A percentile compares a stretch with the other conserved stretches of the same genome.
Conservation (phyloP, 2,113 vertebrate genomes). For the Sula dactylatra region DNA sequence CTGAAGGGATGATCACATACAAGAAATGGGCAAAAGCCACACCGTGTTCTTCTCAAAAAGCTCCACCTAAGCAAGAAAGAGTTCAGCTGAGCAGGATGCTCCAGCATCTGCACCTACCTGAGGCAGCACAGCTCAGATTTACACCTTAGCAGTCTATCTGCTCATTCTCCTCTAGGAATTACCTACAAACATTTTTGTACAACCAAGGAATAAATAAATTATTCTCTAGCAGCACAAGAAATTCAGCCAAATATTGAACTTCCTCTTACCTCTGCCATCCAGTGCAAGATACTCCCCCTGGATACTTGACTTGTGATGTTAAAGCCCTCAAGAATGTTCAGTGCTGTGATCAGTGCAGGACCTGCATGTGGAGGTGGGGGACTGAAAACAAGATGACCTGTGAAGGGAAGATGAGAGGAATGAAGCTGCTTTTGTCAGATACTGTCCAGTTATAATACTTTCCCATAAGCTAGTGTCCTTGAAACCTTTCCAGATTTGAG, state of each 20-base stretch:
- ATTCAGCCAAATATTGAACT: not conserved
- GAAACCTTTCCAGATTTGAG: not conserved
- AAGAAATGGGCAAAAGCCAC: not conserved
- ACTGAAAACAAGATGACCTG: conserved; percentile 89
- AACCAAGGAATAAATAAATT: not conserved
- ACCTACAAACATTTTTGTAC: not conserved
- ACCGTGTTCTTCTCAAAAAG: not conserved
- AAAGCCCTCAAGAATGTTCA: conserved; percentile 95
- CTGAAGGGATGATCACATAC: fast-evolving
- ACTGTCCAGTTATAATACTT: not conserved
- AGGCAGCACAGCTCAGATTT: not conserved
- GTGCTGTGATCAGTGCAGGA: conserved; percentile 87
- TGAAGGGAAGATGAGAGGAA: conserved; percentile 20
- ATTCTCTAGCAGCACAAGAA: not conserved
- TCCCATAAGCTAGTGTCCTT: not conserved
- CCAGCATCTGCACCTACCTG: not conserved
- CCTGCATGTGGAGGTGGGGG: conserved; percentile 90
- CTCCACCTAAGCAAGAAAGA: not conserved
- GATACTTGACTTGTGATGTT: conserved; percentile 85
- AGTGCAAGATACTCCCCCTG: conserved; percentile 83
- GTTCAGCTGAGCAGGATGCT: not conserved
- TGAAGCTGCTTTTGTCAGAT: not conserved
- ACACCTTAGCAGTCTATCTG: not conserved
- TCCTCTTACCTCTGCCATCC: conserved; percentile 89
- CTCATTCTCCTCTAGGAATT: not conserved